These are phyloP conservation scores for Daubentonia madagascariensis DNA, from an alignment of 2,113 vertebrate genomes.

Conservation along the genomic window DNA sequence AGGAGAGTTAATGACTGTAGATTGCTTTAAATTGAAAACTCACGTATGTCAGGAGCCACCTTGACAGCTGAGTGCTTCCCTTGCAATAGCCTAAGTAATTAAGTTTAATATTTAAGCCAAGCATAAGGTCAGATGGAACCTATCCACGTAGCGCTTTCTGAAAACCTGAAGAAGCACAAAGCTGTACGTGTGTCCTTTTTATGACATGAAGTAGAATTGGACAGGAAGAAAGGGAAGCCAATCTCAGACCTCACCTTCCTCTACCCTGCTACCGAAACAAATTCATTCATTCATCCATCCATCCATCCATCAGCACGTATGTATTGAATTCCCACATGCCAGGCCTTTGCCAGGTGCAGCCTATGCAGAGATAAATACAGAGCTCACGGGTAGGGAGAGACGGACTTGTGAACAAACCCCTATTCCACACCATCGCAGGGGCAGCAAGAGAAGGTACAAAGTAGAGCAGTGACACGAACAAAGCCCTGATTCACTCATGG, in stretches of 20 bases:
- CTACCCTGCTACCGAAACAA: neutral
- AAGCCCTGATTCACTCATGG: neutral
- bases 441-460: neutral
- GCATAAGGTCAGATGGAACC: conserved; percentile 35
- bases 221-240: neutral
- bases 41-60: conserved; percentile 30
- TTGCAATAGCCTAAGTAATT: conserved; percentile 51
- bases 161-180: conserved; percentile 28
- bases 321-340: neutral
- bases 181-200: neutral
- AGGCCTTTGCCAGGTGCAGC: neutral
- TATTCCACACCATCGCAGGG: neutral
- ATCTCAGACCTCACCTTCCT: neutral
- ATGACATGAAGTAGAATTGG: neutral
- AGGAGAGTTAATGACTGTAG: conserved; percentile 66
- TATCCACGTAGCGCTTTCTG: conserved; percentile 31
- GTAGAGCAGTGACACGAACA: neutral
- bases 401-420: neutral
- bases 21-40: conserved; percentile 64
- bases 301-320: neutral
- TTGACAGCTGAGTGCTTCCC: conserved; percentile 60
- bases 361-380: neutral
- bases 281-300: neutral
- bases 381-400: neutral
- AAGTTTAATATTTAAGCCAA: conserved; percentile 67